Conservation (phyloP, 2,888 invertebrate genomes). For the Agonopterix subpropinquella region DNA sequence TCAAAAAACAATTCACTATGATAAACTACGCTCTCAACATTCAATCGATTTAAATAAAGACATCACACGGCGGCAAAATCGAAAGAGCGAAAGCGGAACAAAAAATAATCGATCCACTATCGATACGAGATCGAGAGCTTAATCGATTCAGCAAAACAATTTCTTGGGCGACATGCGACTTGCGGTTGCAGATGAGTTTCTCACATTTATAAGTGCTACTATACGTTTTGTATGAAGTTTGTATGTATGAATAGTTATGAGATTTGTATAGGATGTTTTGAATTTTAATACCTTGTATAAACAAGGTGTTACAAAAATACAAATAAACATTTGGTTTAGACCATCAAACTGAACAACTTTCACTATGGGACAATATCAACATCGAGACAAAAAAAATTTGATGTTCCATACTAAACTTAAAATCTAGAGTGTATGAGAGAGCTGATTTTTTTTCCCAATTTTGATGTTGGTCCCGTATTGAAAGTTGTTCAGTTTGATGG, state of each 20-base stretch:
- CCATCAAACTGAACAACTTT: no score
- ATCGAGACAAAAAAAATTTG: no score
- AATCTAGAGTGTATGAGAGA: no score
- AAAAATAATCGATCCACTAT: conserved; percentile 57
- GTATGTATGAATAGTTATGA: conserved; percentile 5
- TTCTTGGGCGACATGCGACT: conserved; percentile 52
- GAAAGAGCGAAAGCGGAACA: conserved; percentile 39
- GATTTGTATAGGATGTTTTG: conserved; percentile 1
- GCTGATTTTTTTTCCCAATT: no score
- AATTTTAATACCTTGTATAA: neutral
- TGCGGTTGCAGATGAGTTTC: conserved; percentile 50
- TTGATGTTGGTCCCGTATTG: no score
- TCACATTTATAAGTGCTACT: conserved; percentile 15
- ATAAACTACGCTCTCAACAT: conserved; percentile 13
- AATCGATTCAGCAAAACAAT: conserved; percentile 69
- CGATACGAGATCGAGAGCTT: conserved; percentile 54
- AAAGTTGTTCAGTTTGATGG: no score
- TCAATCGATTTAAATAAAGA: conserved; percentile 49
- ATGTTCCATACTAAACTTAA: no score
- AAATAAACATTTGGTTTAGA: no score
- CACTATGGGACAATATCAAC: no score
- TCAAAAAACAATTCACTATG: neutral
- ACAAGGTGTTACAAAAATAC: no score
- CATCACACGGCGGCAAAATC: conserved; percentile 45
- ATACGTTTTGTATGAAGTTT: conserved; percentile 1